phyloP scores from a whole-genome alignment of 2,888 invertebrate genomes.

The Caenorhabditis sp. region DNA sequence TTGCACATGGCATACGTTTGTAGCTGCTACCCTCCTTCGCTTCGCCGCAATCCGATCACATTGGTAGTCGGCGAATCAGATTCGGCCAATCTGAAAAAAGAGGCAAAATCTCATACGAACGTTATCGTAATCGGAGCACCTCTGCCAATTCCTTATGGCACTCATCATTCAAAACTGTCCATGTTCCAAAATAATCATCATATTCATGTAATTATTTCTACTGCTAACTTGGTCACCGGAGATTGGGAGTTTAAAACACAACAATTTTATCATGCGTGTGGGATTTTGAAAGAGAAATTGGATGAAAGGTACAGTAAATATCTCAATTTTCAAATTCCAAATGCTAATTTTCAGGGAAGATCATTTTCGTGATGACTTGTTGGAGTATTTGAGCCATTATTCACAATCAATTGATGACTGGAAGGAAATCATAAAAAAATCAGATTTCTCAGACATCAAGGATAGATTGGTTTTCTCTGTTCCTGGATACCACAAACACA shows the following conservation, averaged over 20 bases:
- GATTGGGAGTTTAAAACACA: constrained; percentile 65
- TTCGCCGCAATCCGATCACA: constrained; percentile 24
- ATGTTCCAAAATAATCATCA: constrained; percentile 48
- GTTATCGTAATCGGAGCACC: constrained; percentile 35
- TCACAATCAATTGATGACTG: constrained; percentile 8
- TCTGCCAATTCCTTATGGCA: constrained; percentile 57
- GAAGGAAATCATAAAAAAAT: constrained; percentile 28
- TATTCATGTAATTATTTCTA: constrained; percentile 61
- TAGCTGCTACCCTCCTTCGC: constrained; percentile 26
- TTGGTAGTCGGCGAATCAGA: constrained; percentile 30
- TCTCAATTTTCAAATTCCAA: not conserved
- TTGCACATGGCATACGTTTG: no score
- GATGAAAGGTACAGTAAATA: not conserved
- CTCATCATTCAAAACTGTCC: constrained; percentile 65
- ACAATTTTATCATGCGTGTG: constrained; percentile 54
- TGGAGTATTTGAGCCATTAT: constrained; percentile 33
- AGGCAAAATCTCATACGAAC: constrained; percentile 7
- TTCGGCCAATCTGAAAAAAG: not conserved
- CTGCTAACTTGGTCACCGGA: constrained; percentile 56
- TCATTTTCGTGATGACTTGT: constrained; percentile 35
- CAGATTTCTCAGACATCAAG: constrained; percentile 30
- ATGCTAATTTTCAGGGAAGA: constrained; percentile 9
- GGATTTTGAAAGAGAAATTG: not conserved
- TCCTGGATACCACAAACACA: constrained; percentile 56
- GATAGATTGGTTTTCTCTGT: constrained; percentile 59